Evolutionary conservation across 2,113 vertebrate species (phyloP), one percentile per base, ranked within the genome.

Genomic region (Sigmodon hispidus): DNA sequence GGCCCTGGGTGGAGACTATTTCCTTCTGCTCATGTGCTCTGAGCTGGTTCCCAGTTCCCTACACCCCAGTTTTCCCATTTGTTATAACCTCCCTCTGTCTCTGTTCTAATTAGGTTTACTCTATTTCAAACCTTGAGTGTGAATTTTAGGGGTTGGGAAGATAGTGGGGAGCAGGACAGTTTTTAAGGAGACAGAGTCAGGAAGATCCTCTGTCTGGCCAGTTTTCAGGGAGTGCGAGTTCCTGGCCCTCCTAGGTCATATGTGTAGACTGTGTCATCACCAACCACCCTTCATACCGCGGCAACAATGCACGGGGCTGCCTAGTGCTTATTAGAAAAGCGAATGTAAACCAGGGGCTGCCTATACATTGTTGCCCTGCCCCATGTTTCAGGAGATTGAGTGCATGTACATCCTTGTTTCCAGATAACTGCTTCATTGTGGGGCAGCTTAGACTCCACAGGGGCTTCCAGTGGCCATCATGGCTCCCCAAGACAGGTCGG

Each of bases 161-260:
- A 24, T 67, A 79, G 63, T 13, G 12, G 24, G 59, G 57, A 8
- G 50, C 29, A 87, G 89, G 40, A 48, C 17, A 77, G 7, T 31
- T 34, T 15, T 45, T 24, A 55, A 89, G 72, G 77, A 65, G 50
- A 52, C 45, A 34, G 29, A 34, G 76, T 36, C 16, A 52, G 76
- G 50, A 50, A 22, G 76, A 55, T 22, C 50, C 50, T 52, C 31
- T 79, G 52, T 76, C 73, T 36, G 76, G 48, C 29, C 50, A 17
- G 17, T 90, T 96, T 96, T 76, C 3, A 36, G 17, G 50, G 29
- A 40, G 21, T 36, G 70, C 75, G 69, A 92, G 92, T 96, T 92
- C 86, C 22, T 84, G 26, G n/a, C 70, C 26, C 21, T 72, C 72
- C 17, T 43, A 55, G 10, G 48, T 48, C 19, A 2, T 24, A 43